phyloP scores from a whole-genome alignment of 2,888 invertebrate genomes.

The Criorhina ranunculi region DNA sequence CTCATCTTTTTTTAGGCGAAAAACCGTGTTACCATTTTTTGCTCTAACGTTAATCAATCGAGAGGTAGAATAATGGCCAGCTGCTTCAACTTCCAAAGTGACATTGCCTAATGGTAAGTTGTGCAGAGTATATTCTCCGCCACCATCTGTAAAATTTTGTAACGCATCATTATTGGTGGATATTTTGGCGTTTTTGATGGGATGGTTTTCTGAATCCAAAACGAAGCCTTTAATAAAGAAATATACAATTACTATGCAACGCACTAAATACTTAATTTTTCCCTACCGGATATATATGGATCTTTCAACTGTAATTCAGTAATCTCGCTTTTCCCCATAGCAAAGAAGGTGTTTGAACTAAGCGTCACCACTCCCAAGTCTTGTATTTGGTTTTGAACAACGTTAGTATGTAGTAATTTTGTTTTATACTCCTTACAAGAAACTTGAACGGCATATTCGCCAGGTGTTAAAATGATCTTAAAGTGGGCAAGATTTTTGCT shows the following conservation, averaged over 20 bases:
- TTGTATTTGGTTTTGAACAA: conserved; percentile 78
- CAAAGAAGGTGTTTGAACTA: conserved; percentile 76
- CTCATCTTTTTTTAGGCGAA: conserved; percentile 89
- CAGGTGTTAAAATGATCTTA: conserved; percentile 89
- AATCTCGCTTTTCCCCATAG: conserved; percentile 78
- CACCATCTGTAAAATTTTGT: conserved; percentile 81
- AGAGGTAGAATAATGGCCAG: conserved; percentile 86
- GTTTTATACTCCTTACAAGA: conserved; percentile 87
- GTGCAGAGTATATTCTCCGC: conserved; percentile 81
- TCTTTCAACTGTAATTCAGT: conserved; percentile 62
- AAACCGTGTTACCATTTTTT: conserved; percentile 86
- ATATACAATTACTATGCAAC: too few species aligned
- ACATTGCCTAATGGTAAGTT: conserved; percentile 83
- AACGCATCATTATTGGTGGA: conserved; percentile 82
- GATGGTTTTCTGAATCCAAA: conserved; percentile 86
- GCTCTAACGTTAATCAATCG: conserved; percentile 81
- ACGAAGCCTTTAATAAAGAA: conserved; percentile 85
- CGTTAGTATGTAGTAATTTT: conserved; percentile 83
- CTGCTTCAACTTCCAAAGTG: conserved; percentile 86
- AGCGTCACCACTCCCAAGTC: conserved; percentile 80
- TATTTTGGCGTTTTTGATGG: conserved; percentile 86
- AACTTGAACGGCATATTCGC: conserved; percentile 87
- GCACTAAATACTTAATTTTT: too few species aligned
- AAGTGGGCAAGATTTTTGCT: conserved; percentile 89
- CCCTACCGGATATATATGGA: conserved; percentile 69